These are phyloP conservation scores for Coelopa frigida DNA, from an alignment of 1,140 invertebrate genomes.

Conservation along the genomic window DNA sequence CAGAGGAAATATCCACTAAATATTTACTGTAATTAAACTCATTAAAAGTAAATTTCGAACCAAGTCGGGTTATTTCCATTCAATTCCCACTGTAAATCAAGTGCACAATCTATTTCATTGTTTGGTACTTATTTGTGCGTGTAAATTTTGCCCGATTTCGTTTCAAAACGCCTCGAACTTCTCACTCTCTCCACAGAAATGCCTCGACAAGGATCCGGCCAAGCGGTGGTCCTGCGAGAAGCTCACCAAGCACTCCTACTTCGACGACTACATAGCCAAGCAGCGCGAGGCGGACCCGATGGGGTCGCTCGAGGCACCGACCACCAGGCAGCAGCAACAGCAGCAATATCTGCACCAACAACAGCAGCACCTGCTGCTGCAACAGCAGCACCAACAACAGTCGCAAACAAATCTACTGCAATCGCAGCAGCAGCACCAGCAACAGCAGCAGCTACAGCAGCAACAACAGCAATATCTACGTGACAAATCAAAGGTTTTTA, in stretches of 20 bases:
- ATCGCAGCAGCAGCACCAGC: conserved; percentile 1
- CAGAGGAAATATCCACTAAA: too few species aligned
- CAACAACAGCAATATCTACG: conserved; percentile 16
- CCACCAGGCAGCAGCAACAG: conserved; percentile 31
- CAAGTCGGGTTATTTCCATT: too few species aligned
- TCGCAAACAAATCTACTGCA: conserved; percentile 6
- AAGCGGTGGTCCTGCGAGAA: conserved; percentile 87
- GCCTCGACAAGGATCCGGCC: conserved; percentile 88
- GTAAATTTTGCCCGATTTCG: too few species aligned
- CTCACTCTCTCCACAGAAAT: conserved; percentile 69
- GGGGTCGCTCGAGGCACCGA: conserved; percentile 32
- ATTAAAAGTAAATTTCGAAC: too few species aligned
- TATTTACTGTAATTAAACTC: too few species aligned
- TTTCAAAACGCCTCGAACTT: too few species aligned
- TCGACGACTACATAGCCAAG: conserved; percentile 43
- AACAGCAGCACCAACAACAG: conserved; percentile 24
- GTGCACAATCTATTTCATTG: too few species aligned
- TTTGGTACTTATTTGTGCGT: too few species aligned
- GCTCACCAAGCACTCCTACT: conserved; percentile 69
- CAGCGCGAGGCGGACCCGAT: conserved; percentile 37
- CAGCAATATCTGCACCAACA: conserved; percentile 36
- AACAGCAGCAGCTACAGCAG: conserved; percentile 6
- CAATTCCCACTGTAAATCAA: too few species aligned
- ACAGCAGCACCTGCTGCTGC: conserved; percentile 26
- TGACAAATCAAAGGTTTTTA: conserved; percentile 41